Percentiles rank a stretch among this genome's conserved stretches.
Evolutionary conservation across 30 jellyfish, hydroid and myxozoan species (phyloP).

Genomic region (Hydra vulgaris): DNA sequence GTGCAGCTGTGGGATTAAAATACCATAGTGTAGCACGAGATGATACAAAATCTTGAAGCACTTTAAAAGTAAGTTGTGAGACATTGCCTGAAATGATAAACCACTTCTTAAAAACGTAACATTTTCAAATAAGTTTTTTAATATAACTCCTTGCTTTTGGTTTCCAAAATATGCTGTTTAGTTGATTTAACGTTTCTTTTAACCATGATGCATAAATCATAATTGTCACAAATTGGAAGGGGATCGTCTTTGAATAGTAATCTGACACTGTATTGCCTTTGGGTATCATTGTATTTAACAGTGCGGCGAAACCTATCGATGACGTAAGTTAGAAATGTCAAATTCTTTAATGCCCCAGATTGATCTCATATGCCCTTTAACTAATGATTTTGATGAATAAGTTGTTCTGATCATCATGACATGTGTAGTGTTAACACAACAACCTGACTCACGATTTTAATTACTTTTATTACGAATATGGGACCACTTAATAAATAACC

Average conservation of each 20-base stretch:
- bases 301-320: neutral
- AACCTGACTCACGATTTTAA: neutral
- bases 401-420: neutral
- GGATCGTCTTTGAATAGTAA: neutral
- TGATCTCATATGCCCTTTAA: neutral
- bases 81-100: too few relatives aligned
- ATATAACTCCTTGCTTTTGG: too few relatives aligned
- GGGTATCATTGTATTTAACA: neutral
- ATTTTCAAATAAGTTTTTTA: too few relatives aligned
- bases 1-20: too few relatives aligned
- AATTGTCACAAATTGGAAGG: neutral
- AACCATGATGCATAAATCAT: neutral
- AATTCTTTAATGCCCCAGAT: neutral
- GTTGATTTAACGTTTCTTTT: too few relatives aligned
- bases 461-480: neutral
- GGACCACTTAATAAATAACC: neutral
- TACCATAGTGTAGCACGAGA: too few relatives aligned
- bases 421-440: neutral
- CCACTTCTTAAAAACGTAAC: too few relatives aligned
- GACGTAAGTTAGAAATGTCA: neutral
- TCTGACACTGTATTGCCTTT: neutral
- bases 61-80: too few relatives aligned
- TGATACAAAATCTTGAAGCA: too few relatives aligned
- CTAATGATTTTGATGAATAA: neutral
- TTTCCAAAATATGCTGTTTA: too few relatives aligned